Base-by-base conservation (phyloP, 1,140 invertebrate species). In the Potamilus streckersoni region DNA sequence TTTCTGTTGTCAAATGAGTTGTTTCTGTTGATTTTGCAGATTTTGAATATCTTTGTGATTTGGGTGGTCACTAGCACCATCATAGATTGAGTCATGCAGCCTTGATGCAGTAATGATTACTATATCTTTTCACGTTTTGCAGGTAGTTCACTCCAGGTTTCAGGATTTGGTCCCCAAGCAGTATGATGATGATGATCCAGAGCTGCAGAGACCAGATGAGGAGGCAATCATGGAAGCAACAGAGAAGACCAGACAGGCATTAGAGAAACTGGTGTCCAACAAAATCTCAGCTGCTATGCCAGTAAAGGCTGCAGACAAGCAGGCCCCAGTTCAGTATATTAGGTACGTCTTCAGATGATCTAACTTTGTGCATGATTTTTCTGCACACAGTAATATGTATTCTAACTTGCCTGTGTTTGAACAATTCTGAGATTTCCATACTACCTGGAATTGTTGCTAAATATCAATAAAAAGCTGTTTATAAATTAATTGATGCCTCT, bases 101-200 rank as follows among this genome's bases (percentile, higher is more conserved):
- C 23, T 17, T n/a, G 17, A 13, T 69, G 57, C 70, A 68, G 58
- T 56, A 69, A 19, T 59, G 69, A 38, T 63, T 16, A 49, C 12
- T 67, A 20, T 66, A 38, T 38, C 38, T 8, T 38, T 38, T 38
- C 56, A 66, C 62, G 27, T 23, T 70, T 70, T 91, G 12, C 88
- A 95, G 94, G 95, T 98, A 77, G 95, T 99, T 0, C 99, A 99
- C 89, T 97, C 97, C 1, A 99, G 98, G 88, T 93, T 98, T 72
- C 95, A 94, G 74, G 98, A 99, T 87, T 91, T 99, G 1, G 91
- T 99, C 55, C 97, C 97, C 14, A 94, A 96, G n/a, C 96, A 98
- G 90, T 94, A 99, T 1, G 92, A 96, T 23, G 93, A 94, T 59
- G 95, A 97, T 88, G 97, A 99, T 86, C 94, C 96, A 6, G 93